These are phyloP conservation scores for Tineola bisselliella DNA, from an alignment of 2,888 invertebrate species.

Conservation along the genomic window DNA sequence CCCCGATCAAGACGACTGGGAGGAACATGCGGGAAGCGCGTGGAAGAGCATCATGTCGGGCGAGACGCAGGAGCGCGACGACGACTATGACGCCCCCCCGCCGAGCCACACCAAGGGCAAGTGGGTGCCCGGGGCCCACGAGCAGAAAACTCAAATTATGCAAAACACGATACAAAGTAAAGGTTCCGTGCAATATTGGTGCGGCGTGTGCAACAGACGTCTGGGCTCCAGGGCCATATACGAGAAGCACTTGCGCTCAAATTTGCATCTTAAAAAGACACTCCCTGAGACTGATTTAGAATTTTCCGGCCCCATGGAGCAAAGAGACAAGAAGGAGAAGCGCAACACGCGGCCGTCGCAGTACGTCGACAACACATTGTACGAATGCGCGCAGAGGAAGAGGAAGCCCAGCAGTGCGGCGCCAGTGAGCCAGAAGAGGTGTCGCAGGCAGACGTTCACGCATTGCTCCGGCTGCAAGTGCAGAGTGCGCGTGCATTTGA, in stretches of 20 bases:
- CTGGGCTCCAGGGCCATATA: slow-evolving; percentile 79
- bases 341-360: slow-evolving; percentile 43
- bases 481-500: slow-evolving; percentile 72
- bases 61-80: slow-evolving; percentile 48
- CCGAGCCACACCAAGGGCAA: slow-evolving; percentile 80
- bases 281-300: slow-evolving; percentile 76
- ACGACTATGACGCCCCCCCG: slow-evolving; percentile 70
- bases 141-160: slow-evolving; percentile 61
- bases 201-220: slow-evolving; percentile 80
- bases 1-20: slow-evolving; percentile 68
- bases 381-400: slow-evolving; percentile 32
- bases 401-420: slow-evolving; percentile 22
- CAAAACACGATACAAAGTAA: slow-evolving; percentile 59
- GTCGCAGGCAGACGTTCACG: slow-evolving; percentile 68
- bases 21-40: slow-evolving; percentile 71
- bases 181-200: slow-evolving; percentile 76
- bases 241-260: slow-evolving; percentile 79
- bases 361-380: slow-evolving; percentile 39
- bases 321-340: slow-evolving; percentile 33
- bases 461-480: slow-evolving; percentile 79
- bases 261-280: slow-evolving; percentile 74
- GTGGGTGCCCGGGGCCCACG: slow-evolving; percentile 78
- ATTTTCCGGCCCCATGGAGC: slow-evolving; percentile 57
- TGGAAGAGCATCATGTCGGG: slow-evolving; percentile 64
- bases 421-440: slow-evolving; percentile 41